Percentiles rank a stretch among this genome's conserved stretches.
Evolutionary conservation across 35 echinoderm and acorn worm species (phyloP).

Genomic region (Amphiura filiformis): DNA sequence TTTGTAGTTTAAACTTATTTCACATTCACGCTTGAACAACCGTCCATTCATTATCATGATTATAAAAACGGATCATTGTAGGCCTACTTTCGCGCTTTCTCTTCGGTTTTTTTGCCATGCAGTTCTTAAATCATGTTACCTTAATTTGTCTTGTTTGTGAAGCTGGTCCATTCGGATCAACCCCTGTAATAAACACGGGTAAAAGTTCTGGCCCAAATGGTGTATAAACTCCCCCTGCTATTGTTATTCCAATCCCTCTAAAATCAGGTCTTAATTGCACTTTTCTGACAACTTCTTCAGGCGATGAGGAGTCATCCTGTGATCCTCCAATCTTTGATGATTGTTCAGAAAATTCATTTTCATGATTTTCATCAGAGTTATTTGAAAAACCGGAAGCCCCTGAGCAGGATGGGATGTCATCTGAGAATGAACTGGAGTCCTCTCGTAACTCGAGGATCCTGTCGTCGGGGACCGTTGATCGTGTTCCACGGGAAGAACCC

Average conservation of each 20-base stretch:
- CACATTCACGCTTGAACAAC: too few species aligned
- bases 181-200: constrained; percentile 55
- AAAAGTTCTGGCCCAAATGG: constrained; percentile 28
- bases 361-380: background rate
- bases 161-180: constrained; percentile 42
- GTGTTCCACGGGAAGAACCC: background rate
- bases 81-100: too few species aligned
- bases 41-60: too few species aligned
- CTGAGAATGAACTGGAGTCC: background rate
- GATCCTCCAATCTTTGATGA: background rate
- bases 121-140: too few species aligned
- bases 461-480: background rate
- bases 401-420: background rate
- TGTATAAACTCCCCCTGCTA: constrained; percentile 52
- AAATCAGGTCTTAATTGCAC: constrained; percentile 45
- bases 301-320: background rate
- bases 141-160: constrained; percentile 38
- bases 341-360: background rate
- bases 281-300: background rate
- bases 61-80: too few species aligned
- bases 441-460: background rate
- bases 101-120: too few species aligned
- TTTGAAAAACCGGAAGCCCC: background rate
- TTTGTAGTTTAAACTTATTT: too few species aligned
- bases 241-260: constrained; percentile 50